phyloP scores from a whole-genome alignment of 2,113 vertebrate species.

The Caranx melampygus region DNA sequence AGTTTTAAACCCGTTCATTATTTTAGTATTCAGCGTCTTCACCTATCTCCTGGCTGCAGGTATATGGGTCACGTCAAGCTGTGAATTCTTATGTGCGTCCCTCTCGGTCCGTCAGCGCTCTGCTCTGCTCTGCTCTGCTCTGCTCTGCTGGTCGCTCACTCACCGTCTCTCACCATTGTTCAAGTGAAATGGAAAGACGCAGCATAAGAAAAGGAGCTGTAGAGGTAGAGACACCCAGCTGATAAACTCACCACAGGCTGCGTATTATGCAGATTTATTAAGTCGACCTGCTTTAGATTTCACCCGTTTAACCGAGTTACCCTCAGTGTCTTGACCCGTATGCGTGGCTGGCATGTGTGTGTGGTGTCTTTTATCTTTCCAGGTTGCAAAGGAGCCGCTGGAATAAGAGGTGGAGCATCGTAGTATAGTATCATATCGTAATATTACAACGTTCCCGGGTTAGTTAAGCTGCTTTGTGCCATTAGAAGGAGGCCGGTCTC shows the following conservation, averaged over 20 bases:
- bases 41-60: conserved; percentile 62
- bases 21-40: conserved; percentile 45
- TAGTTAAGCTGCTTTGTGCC: conserved; percentile 13
- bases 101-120: neutral
- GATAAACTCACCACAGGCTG: conserved; percentile 24
- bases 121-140: neutral
- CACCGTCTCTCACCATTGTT: neutral
- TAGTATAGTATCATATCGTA: neutral
- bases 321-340: neutral
- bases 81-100: conserved; percentile 38
- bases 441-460: neutral
- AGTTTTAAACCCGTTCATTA: neutral
- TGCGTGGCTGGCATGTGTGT: neutral
- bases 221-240: conserved; percentile 5
- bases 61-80: conserved; percentile 66
- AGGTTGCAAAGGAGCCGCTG: neutral
- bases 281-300: neutral
- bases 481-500: neutral
- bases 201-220: neutral
- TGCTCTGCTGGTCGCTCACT: neutral
- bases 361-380: neutral
- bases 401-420: neutral
- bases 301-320: neutral
- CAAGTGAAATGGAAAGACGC: conserved; percentile 10
- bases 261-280: conserved; percentile 2